Evolutionary conservation across 2,888 invertebrate genomes (phyloP).

Genomic region (Agrochola macilenta): DNA sequence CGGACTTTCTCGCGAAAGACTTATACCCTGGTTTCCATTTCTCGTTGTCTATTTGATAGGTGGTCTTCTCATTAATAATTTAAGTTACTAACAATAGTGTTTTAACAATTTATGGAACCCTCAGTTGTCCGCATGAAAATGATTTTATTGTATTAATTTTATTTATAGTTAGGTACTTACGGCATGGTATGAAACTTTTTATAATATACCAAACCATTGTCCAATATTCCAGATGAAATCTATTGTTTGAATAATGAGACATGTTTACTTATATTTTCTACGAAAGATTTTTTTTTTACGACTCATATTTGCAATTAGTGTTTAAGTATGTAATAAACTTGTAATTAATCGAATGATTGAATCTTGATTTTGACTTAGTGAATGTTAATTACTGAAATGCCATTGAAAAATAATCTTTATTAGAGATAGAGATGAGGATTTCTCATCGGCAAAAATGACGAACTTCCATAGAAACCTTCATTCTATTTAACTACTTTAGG

Average conservation of each 20-base stretch:
- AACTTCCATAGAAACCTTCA: not conserved
- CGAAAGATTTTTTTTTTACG: not conserved
- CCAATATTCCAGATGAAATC: not conserved
- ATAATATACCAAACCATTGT: slow-evolving; percentile 11
- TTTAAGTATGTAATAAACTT: slow-evolving; percentile 15
- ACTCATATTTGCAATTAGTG: not conserved
- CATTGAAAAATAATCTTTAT: too few species aligned
- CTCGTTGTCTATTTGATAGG: too few species aligned
- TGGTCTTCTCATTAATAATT: too few species aligned
- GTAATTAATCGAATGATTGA: not conserved
- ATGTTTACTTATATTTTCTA: not conserved
- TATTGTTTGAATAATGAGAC: not conserved
- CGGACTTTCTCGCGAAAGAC: too few species aligned
- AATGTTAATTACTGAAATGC: slow-evolving; percentile 15
- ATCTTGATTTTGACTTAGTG: not conserved
- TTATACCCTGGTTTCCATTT: too few species aligned
- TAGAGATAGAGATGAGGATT: too few species aligned
- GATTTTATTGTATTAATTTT: too few species aligned
- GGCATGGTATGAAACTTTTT: not conserved
- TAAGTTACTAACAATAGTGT: too few species aligned
- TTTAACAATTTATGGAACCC: too few species aligned
- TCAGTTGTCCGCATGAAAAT: too few species aligned
- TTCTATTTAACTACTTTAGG: too few species aligned
- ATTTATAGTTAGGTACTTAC: slow-evolving; percentile 28
- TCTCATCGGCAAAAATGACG: not conserved